Evolutionary conservation across 2,113 vertebrate genomes (phyloP).

Genomic region (Podiceps cristatus): DNA sequence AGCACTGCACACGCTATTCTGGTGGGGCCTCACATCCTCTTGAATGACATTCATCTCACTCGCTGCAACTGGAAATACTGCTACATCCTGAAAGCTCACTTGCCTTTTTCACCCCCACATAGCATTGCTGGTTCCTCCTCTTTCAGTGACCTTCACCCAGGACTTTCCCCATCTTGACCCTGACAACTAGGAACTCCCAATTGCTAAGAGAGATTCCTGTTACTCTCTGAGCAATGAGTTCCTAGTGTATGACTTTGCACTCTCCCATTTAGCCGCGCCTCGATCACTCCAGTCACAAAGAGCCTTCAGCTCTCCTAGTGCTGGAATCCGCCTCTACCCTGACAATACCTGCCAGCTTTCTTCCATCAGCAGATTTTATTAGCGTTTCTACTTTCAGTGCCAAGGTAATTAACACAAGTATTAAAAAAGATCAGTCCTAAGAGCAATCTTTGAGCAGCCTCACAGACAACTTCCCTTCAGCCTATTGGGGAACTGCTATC

Average conservation of each 20-base stretch:
- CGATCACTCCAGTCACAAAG: neutral
- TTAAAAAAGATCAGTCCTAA: conserved; percentile 6
- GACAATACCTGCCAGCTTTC: neutral
- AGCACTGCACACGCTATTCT: neutral
- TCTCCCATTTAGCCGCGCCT: neutral
- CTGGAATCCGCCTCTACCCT: neutral
- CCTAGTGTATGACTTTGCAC: neutral
- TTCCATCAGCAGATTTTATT: conserved; percentile 17
- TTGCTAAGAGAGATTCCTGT: neutral
- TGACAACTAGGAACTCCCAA: neutral
- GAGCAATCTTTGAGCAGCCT: conserved; percentile 2
- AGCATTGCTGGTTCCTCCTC: neutral
- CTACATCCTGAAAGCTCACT: neutral
- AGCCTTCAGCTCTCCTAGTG: neutral
- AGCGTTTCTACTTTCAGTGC: neutral
- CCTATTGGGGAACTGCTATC: neutral
- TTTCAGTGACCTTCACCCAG: neutral
- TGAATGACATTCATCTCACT: neutral
- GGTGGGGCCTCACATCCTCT: neutral
- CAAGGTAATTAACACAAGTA: conserved; percentile 57
- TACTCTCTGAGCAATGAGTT: neutral
- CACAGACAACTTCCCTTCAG: neutral
- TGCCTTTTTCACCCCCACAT: neutral
- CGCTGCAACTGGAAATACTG: neutral
- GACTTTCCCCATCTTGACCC: neutral